A percentile compares a stretch with the other conserved stretches of the same genome.
phyloP scores from a whole-genome alignment of 2,113 vertebrate species.

The Rhabdornis inornatus region DNA sequence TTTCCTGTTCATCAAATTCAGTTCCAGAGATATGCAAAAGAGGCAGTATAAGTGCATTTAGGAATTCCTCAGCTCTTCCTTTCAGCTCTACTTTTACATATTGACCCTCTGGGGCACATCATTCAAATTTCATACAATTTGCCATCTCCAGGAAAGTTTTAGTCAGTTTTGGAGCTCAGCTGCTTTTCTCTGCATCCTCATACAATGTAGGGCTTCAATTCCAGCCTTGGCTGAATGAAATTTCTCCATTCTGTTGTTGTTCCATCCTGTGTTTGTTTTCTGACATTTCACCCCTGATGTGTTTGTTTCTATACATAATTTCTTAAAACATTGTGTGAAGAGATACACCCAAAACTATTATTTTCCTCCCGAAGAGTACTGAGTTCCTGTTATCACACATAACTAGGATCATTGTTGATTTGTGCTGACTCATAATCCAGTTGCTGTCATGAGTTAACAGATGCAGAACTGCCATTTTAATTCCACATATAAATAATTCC shows the following conservation, averaged over 20 bases:
- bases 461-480: background rate
- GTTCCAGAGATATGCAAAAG: background rate
- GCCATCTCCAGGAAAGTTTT: background rate
- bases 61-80: background rate
- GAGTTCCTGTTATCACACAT: background rate
- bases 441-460: background rate
- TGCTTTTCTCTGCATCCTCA: background rate
- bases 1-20: background rate
- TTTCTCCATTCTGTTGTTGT: background rate
- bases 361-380: background rate
- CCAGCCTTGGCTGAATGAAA: background rate
- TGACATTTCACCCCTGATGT: background rate
- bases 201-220: background rate
- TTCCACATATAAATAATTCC: background rate
- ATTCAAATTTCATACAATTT: background rate
- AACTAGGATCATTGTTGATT: background rate
- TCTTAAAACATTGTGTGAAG: background rate
- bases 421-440: background rate
- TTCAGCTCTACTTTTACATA: background rate
- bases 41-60: background rate
- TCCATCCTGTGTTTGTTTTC: background rate
- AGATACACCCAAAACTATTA: background rate
- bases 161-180: background rate
- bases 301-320: background rate
- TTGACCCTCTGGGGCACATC: background rate